Evolutionary conservation across 2,888 invertebrate genomes (phyloP).

Genomic region (Petrolisthes cinctipes): DNA sequence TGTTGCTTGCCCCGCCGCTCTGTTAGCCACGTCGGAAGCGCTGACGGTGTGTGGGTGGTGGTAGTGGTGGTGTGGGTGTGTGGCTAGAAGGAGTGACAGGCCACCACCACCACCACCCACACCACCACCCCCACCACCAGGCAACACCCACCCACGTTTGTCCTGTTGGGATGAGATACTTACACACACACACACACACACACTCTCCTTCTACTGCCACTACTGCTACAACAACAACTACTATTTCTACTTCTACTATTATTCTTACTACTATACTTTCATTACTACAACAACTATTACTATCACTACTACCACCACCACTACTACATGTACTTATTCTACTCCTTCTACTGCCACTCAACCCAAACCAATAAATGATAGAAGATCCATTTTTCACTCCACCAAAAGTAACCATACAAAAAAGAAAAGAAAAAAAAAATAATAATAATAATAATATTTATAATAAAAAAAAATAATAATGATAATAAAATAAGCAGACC

Average conservation of each 20-base stretch:
- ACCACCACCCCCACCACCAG: not conserved
- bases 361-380: not conserved
- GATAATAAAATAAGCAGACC: too few relatives aligned
- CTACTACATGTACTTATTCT: constrained; percentile 2
- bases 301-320: not conserved
- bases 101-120: not conserved
- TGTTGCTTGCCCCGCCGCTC: constrained; percentile 54
- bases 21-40: constrained; percentile 54
- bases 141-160: not conserved
- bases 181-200: not conserved
- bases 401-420: too few relatives aligned
- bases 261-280: not conserved
- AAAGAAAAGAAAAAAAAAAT: too few relatives aligned
- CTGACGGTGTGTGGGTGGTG: not conserved
- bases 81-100: not conserved
- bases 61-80: not conserved
- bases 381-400: not conserved
- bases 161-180: not conserved
- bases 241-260: not conserved
- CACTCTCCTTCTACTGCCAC: not conserved
- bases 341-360: not conserved
- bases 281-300: not conserved
- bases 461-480: too few relatives aligned
- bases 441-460: too few relatives aligned
- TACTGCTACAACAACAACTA: not conserved